Percentiles rank a stretch among this genome's conserved stretches.
Evolutionary conservation across 2,113 vertebrate species (phyloP).

Genomic region (Cinclus mexicanus): DNA sequence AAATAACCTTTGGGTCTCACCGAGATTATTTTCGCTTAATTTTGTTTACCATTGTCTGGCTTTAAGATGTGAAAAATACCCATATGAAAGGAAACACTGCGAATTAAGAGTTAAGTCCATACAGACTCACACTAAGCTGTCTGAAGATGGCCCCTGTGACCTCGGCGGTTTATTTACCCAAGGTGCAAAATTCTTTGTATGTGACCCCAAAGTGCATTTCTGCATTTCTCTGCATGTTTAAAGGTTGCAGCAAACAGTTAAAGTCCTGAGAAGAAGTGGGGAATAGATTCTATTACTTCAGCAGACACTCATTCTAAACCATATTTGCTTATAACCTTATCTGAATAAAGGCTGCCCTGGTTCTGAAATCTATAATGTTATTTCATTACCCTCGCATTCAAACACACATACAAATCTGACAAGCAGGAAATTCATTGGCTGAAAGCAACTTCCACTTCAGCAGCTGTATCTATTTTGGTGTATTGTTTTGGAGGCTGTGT

Average conservation of each 20-base stretch:
- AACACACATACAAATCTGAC: conserved; percentile 43
- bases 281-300: background rate
- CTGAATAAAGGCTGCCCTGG: conserved; percentile 32
- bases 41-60: background rate
- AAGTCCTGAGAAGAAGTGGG: background rate
- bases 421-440: conserved; percentile 41
- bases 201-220: background rate
- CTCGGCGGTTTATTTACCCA: background rate
- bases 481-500: conserved; percentile 46
- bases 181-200: background rate
- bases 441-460: conserved; percentile 45
- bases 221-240: background rate
- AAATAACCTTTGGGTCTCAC: background rate
- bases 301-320: conserved; percentile 13
- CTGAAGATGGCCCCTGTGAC: no score
- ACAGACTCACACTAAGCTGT: background rate
- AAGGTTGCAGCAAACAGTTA: conserved; percentile 27
- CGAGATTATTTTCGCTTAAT: background rate
- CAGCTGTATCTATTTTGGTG: conserved; percentile 50
- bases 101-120: background rate
- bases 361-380: conserved; percentile 53
- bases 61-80: background rate
- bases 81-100: background rate
- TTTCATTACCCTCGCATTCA: conserved; percentile 51
- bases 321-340: conserved; percentile 44